Evolutionary conservation across 2,113 vertebrate genomes (phyloP).

Genomic region (Picathartes gymnocephalus): DNA sequence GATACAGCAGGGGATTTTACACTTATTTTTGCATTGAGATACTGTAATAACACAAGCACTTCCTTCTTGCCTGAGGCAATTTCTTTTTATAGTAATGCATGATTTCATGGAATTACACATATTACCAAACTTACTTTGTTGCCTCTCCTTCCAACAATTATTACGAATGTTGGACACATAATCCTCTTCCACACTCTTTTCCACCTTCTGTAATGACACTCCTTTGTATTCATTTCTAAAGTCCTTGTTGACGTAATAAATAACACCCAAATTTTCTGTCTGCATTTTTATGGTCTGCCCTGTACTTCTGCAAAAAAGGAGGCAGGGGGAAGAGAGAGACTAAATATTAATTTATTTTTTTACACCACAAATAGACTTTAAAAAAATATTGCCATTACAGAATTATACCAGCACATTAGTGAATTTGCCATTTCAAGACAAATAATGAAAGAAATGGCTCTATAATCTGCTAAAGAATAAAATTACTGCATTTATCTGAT

Average conservation of each 20-base stretch:
- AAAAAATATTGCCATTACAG: background rate
- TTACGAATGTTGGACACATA: constrained; percentile 93
- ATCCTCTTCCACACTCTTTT: constrained; percentile 96
- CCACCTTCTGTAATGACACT: constrained; percentile 86
- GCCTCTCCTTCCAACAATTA: constrained; percentile 98
- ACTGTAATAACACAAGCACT: background rate
- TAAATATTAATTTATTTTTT: background rate
- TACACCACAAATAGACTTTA: background rate
- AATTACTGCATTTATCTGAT: background rate
- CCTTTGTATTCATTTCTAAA: constrained; percentile 95
- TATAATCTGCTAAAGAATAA: background rate
- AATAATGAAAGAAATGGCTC: background rate
- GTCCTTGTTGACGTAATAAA: constrained; percentile 92
- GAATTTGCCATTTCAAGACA: background rate
- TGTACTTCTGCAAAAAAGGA: constrained; percentile 78
- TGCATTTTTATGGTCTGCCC: constrained; percentile 90
- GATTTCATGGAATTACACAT: background rate
- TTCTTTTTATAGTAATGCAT: background rate
- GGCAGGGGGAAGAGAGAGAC: background rate
- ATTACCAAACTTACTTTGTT: constrained; percentile 85
- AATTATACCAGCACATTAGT: background rate
- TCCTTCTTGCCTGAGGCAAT: background rate
- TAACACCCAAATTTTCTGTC: constrained; percentile 87
- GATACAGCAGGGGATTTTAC: background rate
- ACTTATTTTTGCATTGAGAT: background rate